Conservation (phyloP, 2,113 vertebrate genomes). For the Neoarius graeffei region DNA sequence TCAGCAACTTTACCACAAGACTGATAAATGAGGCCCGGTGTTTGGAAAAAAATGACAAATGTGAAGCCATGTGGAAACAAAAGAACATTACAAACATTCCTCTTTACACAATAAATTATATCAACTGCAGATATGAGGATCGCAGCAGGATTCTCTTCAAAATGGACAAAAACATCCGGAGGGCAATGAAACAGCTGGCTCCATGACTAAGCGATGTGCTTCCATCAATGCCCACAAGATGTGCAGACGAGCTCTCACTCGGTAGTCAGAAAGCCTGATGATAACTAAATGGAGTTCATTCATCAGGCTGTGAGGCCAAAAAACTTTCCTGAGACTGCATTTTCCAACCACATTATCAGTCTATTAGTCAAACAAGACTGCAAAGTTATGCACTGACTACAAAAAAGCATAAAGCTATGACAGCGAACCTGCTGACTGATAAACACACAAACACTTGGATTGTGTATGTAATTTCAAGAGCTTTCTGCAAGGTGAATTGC, state of each 20-base stretch:
- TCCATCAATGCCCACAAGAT: slow-evolving; percentile 39
- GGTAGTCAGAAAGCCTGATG: slow-evolving; percentile 36
- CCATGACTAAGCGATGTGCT: slow-evolving; percentile 29
- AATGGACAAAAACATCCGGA: slow-evolving; percentile 39
- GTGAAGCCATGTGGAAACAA: not conserved
- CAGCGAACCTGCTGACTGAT: not conserved
- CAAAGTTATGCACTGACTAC: not conserved
- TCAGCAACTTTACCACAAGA: not conserved
- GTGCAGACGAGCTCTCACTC: slow-evolving; percentile 34
- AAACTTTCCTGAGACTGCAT: not conserved
- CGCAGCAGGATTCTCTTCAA: slow-evolving; percentile 25
- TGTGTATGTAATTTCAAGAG: not conserved
- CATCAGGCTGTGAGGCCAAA: slow-evolving; percentile 22
- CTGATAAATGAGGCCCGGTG: not conserved
- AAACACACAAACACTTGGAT: not conserved
- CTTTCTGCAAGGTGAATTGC: not conserved
- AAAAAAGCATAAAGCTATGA: not conserved
- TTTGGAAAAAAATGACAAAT: not conserved
- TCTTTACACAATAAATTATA: slow-evolving; percentile 7
- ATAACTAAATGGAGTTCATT: slow-evolving; percentile 39
- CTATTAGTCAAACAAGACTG: not conserved
- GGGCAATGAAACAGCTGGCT: slow-evolving; percentile 43
- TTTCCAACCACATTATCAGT: not conserved
- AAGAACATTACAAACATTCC: not conserved
- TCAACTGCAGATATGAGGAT: not conserved